Percentiles rank a stretch among this genome's conserved stretches.
These are phyloP conservation scores for Atethmia centrago DNA, from an alignment of 2,888 invertebrate genomes.

Conservation along the genomic window DNA sequence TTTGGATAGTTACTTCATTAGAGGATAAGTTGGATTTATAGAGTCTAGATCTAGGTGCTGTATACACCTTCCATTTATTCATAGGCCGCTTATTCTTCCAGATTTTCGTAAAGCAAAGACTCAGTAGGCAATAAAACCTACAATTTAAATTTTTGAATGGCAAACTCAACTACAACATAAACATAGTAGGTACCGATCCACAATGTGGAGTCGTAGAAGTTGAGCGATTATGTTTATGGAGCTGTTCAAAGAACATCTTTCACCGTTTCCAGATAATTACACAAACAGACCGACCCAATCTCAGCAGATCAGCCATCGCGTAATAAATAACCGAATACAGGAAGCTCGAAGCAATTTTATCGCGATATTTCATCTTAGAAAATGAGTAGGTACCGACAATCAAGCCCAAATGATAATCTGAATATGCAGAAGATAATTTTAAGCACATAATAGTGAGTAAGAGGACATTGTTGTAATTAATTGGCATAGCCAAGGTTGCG, in stretches of 20 bases:
- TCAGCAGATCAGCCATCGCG: conserved; percentile 33
- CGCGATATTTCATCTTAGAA: conserved; percentile 53
- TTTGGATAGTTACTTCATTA: neutral
- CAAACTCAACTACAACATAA: neutral
- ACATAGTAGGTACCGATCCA: neutral
- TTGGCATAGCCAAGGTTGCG: conserved; percentile 84
- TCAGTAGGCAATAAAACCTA: neutral
- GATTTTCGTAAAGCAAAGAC: neutral
- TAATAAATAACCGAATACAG: conserved; percentile 59
- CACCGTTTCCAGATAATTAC: conserved; percentile 41
- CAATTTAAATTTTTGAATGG: neutral
- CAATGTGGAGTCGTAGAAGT: neutral
- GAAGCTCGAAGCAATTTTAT: conserved; percentile 58
- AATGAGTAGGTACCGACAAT: conserved; percentile 44
- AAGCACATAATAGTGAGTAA: conserved; percentile 73
- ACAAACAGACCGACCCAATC: conserved; percentile 52
- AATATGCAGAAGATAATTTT: conserved; percentile 67
- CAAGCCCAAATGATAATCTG: conserved; percentile 52
- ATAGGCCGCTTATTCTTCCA: neutral
- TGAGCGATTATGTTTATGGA: conserved; percentile 5
- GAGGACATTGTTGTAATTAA: conserved; percentile 84
- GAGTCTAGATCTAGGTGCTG: neutral
- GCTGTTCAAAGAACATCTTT: conserved; percentile 17
- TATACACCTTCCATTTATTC: neutral
- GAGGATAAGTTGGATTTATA: neutral